Evolutionary conservation across 2,888 invertebrate genomes (phyloP), one percentile per base, ranked within the genome.

Genomic region (Tribolium freemani): DNA sequence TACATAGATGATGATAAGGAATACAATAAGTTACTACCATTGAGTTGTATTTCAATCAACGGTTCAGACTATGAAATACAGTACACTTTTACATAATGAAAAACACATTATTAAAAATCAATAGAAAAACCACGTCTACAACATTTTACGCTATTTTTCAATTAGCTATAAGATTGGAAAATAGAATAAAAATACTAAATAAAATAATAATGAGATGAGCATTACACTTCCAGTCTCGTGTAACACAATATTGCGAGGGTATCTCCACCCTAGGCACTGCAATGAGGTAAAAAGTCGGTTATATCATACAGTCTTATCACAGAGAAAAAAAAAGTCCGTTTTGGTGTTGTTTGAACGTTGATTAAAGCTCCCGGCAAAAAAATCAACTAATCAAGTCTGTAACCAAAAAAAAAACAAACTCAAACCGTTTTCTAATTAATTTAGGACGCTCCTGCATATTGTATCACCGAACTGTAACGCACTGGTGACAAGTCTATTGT

Each of bases 401-500:
- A 68, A 75, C 69, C 16, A 16, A 67, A 21, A 70, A 71, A 64
- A 70, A 50, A 45, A 69, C 51, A 16, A 16, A 8, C 61, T 60
- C 69, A 26, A 48, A 66, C 60, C 20, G 53, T 38, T 50, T 57
- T 13, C 56, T 64, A 58, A 61, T 45, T 45, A 44, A 76, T 71
- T 84, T 91, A 87, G 85, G 89, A 88, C 81, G 94, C 92, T 77
- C 92, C 91, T 11, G 96, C 96, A 84, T 94, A 96, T 79, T 95
- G 95, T 84, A 96, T 96, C 57, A 96, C 96, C 2, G 96, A 95
- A 83, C 89, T 92, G 84, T 87, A 86, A 57, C 87, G 81, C 71
- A 87, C 86, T 20, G 86, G 84, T 10, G 85, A 83, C 84, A 82
- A 72, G 69, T 83, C 83, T 54, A 82, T 77, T 13, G 75, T 78